These are phyloP conservation scores for Pyrgus malvae DNA, from an alignment of 2,888 invertebrate genomes.

Conservation along the genomic window DNA sequence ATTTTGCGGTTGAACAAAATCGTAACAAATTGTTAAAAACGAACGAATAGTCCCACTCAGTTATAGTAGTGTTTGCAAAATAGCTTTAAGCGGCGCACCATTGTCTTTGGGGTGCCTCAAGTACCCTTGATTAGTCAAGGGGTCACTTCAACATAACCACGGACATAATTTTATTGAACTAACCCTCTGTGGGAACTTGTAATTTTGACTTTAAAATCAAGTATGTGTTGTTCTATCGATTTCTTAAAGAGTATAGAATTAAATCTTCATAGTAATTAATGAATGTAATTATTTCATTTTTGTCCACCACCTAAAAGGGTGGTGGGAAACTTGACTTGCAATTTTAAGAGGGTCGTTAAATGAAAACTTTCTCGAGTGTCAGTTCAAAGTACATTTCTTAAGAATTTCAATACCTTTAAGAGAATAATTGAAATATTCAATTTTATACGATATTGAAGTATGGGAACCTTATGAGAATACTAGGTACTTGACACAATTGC, in stretches of 20 bases:
- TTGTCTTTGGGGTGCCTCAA: conserved; percentile 54
- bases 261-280: neutral
- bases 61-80: conserved; percentile 72
- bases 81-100: conserved; percentile 63
- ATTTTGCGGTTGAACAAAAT: conserved; percentile 29
- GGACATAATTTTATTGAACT: conserved; percentile 19
- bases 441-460: too few relatives aligned
- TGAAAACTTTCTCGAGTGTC: neutral
- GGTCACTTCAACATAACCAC: conserved; percentile 25
- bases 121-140: conserved; percentile 57
- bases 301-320: neutral
- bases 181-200: conserved; percentile 35
- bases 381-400: too few relatives aligned
- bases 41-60: conserved; percentile 46
- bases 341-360: neutral
- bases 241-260: conserved; percentile 4
- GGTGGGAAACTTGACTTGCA: conserved; percentile 18
- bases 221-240: conserved; percentile 23
- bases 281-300: conserved; percentile 9
- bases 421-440: too few relatives aligned
- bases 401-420: too few relatives aligned
- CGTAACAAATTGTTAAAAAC: conserved; percentile 59
- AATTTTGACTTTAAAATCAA: conserved; percentile 37
- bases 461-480: too few relatives aligned
- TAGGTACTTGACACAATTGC: too few relatives aligned